Evolutionary conservation across 2,113 vertebrate genomes (phyloP).

Genomic region (Octodon degus): DNA sequence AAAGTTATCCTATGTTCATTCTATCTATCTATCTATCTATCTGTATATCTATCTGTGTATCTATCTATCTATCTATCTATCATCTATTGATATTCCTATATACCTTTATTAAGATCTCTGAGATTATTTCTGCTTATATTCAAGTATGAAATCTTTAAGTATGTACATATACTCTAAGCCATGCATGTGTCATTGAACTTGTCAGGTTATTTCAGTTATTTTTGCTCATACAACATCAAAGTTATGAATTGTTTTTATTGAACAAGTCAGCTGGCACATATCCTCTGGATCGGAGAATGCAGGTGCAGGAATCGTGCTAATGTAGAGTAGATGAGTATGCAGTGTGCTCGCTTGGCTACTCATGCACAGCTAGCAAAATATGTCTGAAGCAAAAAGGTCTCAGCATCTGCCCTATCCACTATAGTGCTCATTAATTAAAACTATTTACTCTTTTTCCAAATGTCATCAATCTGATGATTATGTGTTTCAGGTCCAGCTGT

Average conservation of each 20-base stretch:
- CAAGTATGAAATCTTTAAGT: not conserved
- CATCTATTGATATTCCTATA: not conserved
- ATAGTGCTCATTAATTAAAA: not conserved
- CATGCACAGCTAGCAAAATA: not conserved
- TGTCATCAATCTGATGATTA: rapidly evolving
- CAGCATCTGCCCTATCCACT: not conserved
- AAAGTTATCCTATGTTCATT: not conserved
- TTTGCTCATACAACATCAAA: not conserved
- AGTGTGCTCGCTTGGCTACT: not conserved
- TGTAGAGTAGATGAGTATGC: not conserved
- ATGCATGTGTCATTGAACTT: not conserved
- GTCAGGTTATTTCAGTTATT: not conserved
- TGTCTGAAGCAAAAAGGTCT: not conserved
- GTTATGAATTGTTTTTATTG: not conserved
- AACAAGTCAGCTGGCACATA: not conserved
- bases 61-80: not conserved
- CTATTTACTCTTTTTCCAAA: not conserved
- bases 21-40: no score
- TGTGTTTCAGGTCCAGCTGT: not conserved
- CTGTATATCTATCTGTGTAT: no score
- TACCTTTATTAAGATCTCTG: not conserved
- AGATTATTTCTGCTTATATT: not conserved
- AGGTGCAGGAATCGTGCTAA: not conserved
- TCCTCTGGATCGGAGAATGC: not conserved
- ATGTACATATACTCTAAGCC: not conserved